phyloP scores from a whole-genome alignment of 2,113 vertebrate species.

The Catagonus wagneri region DNA sequence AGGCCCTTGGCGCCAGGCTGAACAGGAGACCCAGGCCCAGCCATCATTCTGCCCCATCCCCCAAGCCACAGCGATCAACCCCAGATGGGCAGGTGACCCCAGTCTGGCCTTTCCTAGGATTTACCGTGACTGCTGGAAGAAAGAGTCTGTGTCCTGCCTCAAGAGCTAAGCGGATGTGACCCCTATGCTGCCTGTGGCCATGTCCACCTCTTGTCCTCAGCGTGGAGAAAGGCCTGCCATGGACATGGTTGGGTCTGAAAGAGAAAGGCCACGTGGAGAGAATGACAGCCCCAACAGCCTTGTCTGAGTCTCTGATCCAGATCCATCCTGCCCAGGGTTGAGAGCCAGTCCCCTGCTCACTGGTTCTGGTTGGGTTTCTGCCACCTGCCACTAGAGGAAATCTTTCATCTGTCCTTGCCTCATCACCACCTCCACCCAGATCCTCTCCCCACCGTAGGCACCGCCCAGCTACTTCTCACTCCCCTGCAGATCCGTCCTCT shows the following conservation, averaged over 20 bases:
- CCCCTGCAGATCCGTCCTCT: background rate
- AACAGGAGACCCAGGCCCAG: background rate
- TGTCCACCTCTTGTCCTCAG: background rate
- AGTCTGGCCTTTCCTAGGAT: background rate
- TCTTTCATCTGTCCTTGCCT: background rate
- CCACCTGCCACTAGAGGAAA: background rate
- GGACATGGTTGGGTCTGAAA: background rate
- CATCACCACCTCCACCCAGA: background rate
- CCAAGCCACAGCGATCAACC: background rate
- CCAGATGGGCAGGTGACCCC: background rate
- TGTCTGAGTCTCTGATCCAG: background rate
- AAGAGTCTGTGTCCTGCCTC: background rate
- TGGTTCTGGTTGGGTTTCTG: background rate
- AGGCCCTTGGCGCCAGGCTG: background rate
- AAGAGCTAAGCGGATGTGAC: background rate
- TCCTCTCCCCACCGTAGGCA: too few species aligned
- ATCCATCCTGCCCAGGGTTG: too few species aligned
- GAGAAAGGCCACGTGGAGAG: background rate
- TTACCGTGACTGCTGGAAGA: background rate
- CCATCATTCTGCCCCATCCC: too few species aligned
- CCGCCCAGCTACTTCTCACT: too few species aligned
- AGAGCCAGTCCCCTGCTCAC: background rate
- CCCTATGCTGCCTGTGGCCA: background rate
- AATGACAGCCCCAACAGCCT: fast-evolving
- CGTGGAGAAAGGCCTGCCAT: background rate